Evolutionary conservation across 2,113 vertebrate species (phyloP).

Genomic region (Corvus moneduloides): DNA sequence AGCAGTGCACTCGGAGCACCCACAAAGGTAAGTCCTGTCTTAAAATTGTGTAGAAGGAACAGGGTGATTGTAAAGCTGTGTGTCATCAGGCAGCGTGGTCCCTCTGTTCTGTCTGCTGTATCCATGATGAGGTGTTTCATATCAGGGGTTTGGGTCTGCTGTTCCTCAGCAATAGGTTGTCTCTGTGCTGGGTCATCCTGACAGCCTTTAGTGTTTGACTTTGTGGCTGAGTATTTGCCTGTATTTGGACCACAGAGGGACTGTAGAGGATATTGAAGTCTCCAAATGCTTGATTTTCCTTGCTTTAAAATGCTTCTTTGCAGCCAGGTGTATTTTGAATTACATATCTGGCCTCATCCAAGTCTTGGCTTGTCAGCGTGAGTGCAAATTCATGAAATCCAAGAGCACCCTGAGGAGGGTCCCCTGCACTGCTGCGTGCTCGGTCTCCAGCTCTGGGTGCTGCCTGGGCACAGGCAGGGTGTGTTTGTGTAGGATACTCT

Average conservation of each 20-base stretch:
- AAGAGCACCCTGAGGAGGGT: neutral
- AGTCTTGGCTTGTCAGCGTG: neutral
- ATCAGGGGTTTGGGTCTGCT: neutral
- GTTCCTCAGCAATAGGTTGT: accelerated
- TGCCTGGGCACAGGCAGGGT: neutral
- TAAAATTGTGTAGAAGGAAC: neutral
- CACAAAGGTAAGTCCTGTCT: neutral
- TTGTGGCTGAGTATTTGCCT: too few species aligned
- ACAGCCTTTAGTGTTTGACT: neutral
- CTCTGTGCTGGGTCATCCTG: accelerated
- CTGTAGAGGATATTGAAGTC: neutral
- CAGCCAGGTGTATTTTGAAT: neutral
- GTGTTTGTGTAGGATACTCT: neutral
- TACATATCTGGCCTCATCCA: accelerated
- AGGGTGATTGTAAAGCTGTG: neutral
- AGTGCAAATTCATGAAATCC: neutral
- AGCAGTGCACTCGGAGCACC: accelerated
- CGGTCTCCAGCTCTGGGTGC: neutral
- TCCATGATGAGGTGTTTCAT: neutral
- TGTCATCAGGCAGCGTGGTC: accelerated
- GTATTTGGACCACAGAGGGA: neutral
- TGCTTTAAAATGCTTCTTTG: neutral
- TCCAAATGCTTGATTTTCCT: neutral
- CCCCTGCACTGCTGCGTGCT: accelerated
- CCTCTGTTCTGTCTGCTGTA: neutral